Base-by-base conservation (phyloP, 2,797 vertebrate species). In the Etheostoma perlongum region DNA sequence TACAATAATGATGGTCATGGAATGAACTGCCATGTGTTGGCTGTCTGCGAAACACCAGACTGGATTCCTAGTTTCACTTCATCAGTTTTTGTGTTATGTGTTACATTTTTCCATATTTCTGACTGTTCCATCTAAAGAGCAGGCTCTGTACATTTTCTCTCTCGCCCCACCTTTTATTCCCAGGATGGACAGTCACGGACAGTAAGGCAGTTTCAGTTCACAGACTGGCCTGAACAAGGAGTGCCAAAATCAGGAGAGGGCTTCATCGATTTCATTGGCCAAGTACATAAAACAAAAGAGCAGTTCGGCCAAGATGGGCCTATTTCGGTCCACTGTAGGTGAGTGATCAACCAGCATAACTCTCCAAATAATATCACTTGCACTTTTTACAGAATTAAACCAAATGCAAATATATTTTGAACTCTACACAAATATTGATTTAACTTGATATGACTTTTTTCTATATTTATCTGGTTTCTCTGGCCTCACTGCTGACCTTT, bases 261-360 rank as follows among this genome's bases (percentile, higher is more conserved):
- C 80, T 99, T 99, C 92, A 99, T 99, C 84, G 98, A 99, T 91
- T 99, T 99, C 93, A 99, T 99, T 12, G 98, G 98, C 85, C 98
- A 99, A 95, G 98, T 99, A 48, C 98, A 99, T 95, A 99, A 99
- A 97, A 99, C 98, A 75, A 99, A 99, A 94, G 98, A 99, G 89
- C 98, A 99, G 91, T 99, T 99, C 82, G 98, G 98, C 88, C 98
- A 99, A 92, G 98, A 99, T 67, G 98, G 98, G 74, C 98, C 98
- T 18, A 99, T 99, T 91, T 97, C 98, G 54, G 98, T 99, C 88
- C 98, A 99, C 80, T 99, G 98, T 96, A 99, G 98, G 98, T 99
- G 88, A 95, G 95, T 89, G 30, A 70, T 40, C 21, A 55, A 14
- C 10, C 19, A 52, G 16, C 0, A 14, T 7, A 49, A 60, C 13